Evolutionary conservation across 1,140 invertebrate species (phyloP), one percentile per base, ranked within the genome.

Genomic region (Paramacrobiotus metropolitanus): DNA sequence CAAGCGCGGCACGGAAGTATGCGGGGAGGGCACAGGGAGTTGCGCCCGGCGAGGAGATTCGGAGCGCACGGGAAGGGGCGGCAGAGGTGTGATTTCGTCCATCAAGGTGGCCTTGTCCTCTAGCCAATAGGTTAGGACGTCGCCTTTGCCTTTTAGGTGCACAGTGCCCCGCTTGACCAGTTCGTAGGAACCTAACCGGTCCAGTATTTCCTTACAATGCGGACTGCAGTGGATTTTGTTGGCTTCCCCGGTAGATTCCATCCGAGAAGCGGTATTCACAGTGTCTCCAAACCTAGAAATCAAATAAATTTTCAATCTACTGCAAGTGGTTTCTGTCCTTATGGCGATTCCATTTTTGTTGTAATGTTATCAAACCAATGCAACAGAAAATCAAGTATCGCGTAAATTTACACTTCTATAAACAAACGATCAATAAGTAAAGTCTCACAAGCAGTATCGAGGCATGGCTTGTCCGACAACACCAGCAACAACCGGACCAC

Each of bases 381-480:
- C n/a, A n/a, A n/a, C n/a, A n/a, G n/a, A n/a, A n/a, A n/a, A n/a
- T n/a, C n/a, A n/a, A n/a, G n/a, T n/a, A n/a, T n/a, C n/a, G n/a
- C n/a, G n/a, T n/a, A n/a, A n/a, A n/a, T n/a, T n/a, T n/a, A n/a
- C n/a, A n/a, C n/a, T n/a, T n/a, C n/a, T n/a, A n/a, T n/a, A n/a
- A n/a, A n/a, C n/a, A n/a, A n/a, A n/a, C n/a, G n/a, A n/a, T n/a
- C n/a, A n/a, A n/a, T n/a, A n/a, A n/a, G n/a, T n/a, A 40, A 40
- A n/a, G 34, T 63, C 65, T 30, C 71, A 72, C 1, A 92, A 73
- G 70, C 87, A 90, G 69, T 89, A 92, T 59, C 86, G 75, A 0
- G 87, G 87, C 86, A 90, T 90, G 71, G 87, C 87, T 21, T 85
- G 70, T 0, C 87, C 87, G 0, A 92, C 87, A 0, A 91, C 86